phyloP scores from a whole-genome alignment of 2,888 invertebrate species.

The Diplolepis rosae region DNA sequence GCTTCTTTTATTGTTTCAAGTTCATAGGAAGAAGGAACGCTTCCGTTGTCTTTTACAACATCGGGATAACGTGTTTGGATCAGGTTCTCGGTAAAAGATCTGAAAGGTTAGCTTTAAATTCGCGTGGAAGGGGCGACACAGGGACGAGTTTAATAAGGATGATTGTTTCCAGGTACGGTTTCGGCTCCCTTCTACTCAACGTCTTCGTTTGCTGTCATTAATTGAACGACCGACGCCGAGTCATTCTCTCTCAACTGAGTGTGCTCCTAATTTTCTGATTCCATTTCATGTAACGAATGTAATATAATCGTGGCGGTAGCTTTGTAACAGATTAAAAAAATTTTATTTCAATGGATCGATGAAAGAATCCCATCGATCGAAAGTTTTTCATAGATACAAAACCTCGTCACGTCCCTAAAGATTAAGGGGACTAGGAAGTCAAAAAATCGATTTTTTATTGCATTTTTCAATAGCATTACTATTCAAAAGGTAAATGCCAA shows the following conservation, averaged over 20 bases:
- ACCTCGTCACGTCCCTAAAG: too few relatives aligned
- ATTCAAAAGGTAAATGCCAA: too few relatives aligned
- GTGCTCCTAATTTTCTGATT: conserved; percentile 11
- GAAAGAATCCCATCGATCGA: conserved; percentile 1
- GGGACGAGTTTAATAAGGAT: conserved; percentile 64
- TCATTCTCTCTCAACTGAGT: conserved; percentile 49
- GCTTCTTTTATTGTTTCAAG: neutral
- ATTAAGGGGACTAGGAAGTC: too few relatives aligned
- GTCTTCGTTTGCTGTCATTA: conserved; percentile 56
- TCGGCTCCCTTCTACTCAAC: conserved; percentile 15
- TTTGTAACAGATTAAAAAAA: conserved; percentile 13
- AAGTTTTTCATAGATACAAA: neutral
- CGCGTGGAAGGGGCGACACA: conserved; percentile 52
- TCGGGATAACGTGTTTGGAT: conserved; percentile 40
- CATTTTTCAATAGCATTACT: too few relatives aligned
- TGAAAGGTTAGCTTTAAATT: conserved; percentile 57
- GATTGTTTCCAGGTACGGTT: conserved; percentile 62
- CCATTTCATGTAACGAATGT: conserved; percentile 20
- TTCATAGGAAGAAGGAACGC: neutral
- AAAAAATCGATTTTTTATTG: too few relatives aligned
- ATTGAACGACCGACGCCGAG: conserved; percentile 52
- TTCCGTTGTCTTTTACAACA: conserved; percentile 24
- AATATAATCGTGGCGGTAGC: neutral
- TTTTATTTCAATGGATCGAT: neutral
- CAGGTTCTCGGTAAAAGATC: conserved; percentile 59